These are phyloP conservation scores for Gymnocephalus cernua DNA, from an alignment of 2,113 vertebrate species.

Conservation along the genomic window DNA sequence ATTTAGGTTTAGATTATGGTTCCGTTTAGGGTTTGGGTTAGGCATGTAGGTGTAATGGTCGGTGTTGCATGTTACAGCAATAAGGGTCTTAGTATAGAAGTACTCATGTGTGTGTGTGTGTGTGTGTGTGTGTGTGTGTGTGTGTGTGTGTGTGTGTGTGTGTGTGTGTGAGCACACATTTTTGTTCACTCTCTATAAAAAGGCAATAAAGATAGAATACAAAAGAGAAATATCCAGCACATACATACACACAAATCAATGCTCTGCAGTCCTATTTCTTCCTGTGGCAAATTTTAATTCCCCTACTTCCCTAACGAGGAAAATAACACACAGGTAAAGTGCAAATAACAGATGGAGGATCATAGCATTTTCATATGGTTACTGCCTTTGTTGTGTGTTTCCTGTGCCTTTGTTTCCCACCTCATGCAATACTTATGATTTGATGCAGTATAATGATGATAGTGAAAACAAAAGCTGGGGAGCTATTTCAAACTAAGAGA, in stretches of 20 bases:
- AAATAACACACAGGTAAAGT: slow-evolving; percentile 25
- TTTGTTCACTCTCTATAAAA: no score
- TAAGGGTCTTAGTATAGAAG: not conserved
- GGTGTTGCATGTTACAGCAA: not conserved
- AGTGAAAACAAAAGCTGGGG: not conserved
- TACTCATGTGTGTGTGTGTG: not conserved
- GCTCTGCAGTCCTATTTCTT: slow-evolving; percentile 53
- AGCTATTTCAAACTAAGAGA: not conserved
- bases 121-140: no score
- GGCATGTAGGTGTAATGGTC: not conserved
- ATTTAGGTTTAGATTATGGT: not conserved
- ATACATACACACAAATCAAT: slow-evolving; percentile 2
- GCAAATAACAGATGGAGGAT: slow-evolving; percentile 26
- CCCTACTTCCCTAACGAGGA: not conserved
- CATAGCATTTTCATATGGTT: not conserved
- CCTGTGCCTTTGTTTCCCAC: not conserved
- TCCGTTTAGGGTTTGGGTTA: not conserved
- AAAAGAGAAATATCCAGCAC: no score
- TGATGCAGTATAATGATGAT: not conserved
- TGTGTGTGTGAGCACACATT: not conserved
- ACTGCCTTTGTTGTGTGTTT: slow-evolving; percentile 12
- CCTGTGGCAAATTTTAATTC: slow-evolving; percentile 24
- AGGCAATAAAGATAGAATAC: no score
- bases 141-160: not conserved
- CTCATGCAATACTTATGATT: slow-evolving; percentile 3